phyloP scores from a whole-genome alignment of 2,888 invertebrate species.

The Biston stratarius region DNA sequence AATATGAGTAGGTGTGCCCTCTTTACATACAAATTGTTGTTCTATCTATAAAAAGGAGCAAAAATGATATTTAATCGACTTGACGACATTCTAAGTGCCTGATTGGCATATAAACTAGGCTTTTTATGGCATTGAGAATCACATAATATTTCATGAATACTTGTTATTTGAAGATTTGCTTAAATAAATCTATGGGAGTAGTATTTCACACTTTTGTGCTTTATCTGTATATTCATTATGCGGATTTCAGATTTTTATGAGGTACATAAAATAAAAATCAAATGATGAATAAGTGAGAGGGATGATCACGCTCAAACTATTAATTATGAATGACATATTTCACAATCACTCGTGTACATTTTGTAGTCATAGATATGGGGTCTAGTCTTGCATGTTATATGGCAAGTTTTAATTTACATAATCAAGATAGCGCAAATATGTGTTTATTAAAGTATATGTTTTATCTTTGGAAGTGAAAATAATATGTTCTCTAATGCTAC shows the following conservation, averaged over 20 bases:
- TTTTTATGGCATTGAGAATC: constrained; percentile 8
- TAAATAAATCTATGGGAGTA: neutral
- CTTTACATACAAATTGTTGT: constrained; percentile 41
- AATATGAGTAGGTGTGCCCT: constrained; percentile 34
- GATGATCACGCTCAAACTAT: too few species aligned
- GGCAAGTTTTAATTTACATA: too few species aligned
- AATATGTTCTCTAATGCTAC: too few species aligned
- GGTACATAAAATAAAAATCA: too few species aligned
- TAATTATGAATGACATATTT: too few species aligned
- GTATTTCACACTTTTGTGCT: neutral
- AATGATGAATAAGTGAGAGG: too few species aligned
- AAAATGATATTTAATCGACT: constrained; percentile 29
- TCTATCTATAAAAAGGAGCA: constrained; percentile 37
- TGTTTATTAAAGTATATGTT: too few species aligned
- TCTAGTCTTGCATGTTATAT: too few species aligned
- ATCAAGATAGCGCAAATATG: too few species aligned
- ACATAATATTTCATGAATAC: constrained; percentile 10
- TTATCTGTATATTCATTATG: neutral
- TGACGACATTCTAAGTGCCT: constrained; percentile 30
- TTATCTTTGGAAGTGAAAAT: too few species aligned
- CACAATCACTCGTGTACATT: too few species aligned
- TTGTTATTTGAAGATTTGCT: constrained; percentile 9
- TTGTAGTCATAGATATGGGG: too few species aligned
- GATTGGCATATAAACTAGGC: constrained; percentile 36
- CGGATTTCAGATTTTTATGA: neutral